Evolutionary conservation across 1,140 invertebrate species (phyloP), one percentile per base, ranked within the genome.

Genomic region (Portunus trituberculatus): DNA sequence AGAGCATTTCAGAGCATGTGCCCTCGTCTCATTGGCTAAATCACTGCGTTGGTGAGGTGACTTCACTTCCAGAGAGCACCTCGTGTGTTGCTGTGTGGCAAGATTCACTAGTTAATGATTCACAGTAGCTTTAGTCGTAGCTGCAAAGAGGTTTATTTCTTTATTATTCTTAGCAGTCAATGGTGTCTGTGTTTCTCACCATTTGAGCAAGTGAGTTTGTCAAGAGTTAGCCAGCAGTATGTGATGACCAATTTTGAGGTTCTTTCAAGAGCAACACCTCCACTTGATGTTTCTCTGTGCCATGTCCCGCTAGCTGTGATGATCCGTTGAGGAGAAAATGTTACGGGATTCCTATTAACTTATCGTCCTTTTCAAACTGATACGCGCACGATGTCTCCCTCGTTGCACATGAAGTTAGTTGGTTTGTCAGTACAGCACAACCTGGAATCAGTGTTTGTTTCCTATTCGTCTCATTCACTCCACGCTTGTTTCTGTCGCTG

Each of bases 51-150:
- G 25, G 20, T 7, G 67, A 76, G 67, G 67, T 20, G n/a, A n/a
- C 67, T 76, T 25, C 4, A 20, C 12, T 20, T 25, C 20, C 67
- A 76, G 25, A 7, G n/a, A 20, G 20, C 12, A 20, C 67, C 67
- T 76, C 12, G 67, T 76, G 20, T 76, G 67, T 76, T 20, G 67
- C 67, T n/a, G 67, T 76, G 20, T 76, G 67, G 20, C 67, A 76
- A 25, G 67, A 76, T n/a, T 76, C 67, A 76, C 67, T 76, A 76
- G 67, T 76, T 76, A 76, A 76, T 76, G 67, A 76, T 76, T n/a
- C 67, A 76, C 67, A 76, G 67, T 76, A 76, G 25, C 67, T n/a
- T 12, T 76, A 76, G 4, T 76, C 6, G 67, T 76, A 76, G 67
- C 67, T 3, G 67, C 67, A 25, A n/a, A 76, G 67, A 76, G 67